phyloP scores from a whole-genome alignment of 2,888 invertebrate genomes.

The Yponomeuta malinellus region DNA sequence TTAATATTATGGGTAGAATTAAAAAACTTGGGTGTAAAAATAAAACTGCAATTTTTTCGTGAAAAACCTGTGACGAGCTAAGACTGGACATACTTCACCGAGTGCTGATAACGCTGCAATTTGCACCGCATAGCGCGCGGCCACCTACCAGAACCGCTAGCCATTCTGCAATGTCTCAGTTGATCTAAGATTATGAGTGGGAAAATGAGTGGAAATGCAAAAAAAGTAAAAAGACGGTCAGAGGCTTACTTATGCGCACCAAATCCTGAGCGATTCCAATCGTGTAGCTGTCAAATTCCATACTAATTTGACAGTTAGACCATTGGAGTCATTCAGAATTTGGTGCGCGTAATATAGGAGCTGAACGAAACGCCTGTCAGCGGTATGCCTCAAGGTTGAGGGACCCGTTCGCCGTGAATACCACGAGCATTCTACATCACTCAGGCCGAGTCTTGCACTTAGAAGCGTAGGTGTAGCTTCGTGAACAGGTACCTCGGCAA shows the following conservation, averaged over 20 bases:
- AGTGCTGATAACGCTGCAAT: not conserved
- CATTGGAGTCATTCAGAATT: too few relatives aligned
- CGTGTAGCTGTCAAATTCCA: too few relatives aligned
- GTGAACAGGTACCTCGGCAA: not conserved
- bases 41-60: not conserved
- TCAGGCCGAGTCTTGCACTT: not conserved
- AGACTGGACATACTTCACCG: not conserved
- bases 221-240: slow-evolving; percentile 60
- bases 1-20: not conserved
- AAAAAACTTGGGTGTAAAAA: not conserved
- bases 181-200: slow-evolving; percentile 22
- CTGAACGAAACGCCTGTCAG: slow-evolving; percentile 23
- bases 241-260: slow-evolving; percentile 15
- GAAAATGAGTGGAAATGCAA: slow-evolving; percentile 58
- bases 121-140: slow-evolving; percentile 1
- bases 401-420: slow-evolving; percentile 62
- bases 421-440: slow-evolving; percentile 5
- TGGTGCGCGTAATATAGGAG: too few relatives aligned
- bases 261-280: too few relatives aligned
- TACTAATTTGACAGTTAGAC: too few relatives aligned
- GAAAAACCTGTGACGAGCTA: not conserved
- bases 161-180: slow-evolving; percentile 15
- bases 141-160: not conserved
- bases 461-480: not conserved
- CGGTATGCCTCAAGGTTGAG: slow-evolving; percentile 50